phyloP scores from a whole-genome alignment of 1,140 invertebrate species.

The Tetragnatha versicolor region DNA sequence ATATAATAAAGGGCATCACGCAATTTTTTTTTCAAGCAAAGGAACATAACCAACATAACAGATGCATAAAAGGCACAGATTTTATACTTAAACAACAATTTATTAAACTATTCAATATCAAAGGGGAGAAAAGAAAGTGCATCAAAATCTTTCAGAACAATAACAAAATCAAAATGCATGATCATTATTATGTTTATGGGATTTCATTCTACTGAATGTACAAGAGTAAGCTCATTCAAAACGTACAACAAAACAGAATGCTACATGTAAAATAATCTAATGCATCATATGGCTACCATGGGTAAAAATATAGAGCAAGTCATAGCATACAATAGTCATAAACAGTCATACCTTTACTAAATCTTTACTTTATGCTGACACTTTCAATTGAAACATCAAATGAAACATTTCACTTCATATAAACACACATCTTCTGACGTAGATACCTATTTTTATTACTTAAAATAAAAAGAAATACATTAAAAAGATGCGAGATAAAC shows the following conservation, averaged over 20 bases:
- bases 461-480: too few relatives aligned
- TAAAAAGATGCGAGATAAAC: too few relatives aligned
- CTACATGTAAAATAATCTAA: not conserved
- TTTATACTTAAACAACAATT: slow-evolving; percentile 27
- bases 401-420: too few relatives aligned
- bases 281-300: not conserved
- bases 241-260: not conserved
- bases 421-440: too few relatives aligned
- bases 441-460: too few relatives aligned
- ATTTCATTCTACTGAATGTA: not conserved
- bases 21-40: too few relatives aligned
- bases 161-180: slow-evolving; percentile 1
- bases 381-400: not conserved
- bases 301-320: not conserved
- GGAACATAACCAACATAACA: too few relatives aligned
- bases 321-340: not conserved
- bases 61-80: not conserved
- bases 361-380: not conserved
- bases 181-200: not conserved
- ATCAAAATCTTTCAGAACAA: slow-evolving; percentile 9
- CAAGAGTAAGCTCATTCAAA: slow-evolving; percentile 22
- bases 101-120: slow-evolving; percentile 41
- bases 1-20: too few relatives aligned
- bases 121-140: slow-evolving; percentile 23
- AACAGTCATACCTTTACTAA: not conserved